These are phyloP conservation scores for Urechis unicinctus DNA, from an alignment of 2,888 invertebrate genomes.

Conservation along the genomic window DNA sequence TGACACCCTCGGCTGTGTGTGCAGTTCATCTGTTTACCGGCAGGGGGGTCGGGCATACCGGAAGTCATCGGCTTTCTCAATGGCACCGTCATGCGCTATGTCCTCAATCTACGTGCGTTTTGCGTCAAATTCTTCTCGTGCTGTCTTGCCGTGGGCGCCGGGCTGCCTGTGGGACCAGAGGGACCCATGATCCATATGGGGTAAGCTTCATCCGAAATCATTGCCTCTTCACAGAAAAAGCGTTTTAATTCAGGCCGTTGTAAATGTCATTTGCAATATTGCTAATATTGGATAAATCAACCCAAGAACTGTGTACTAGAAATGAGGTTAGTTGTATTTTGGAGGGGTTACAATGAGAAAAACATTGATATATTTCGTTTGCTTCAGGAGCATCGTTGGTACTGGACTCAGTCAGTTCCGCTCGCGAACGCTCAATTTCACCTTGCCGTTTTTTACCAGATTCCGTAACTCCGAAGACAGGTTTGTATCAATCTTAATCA, in stretches of 20 bases:
- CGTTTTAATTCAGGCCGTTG: no score
- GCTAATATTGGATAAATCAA: no score
- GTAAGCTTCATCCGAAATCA: conserved; percentile 17
- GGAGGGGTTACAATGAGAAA: no score
- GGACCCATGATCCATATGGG: conserved; percentile 53
- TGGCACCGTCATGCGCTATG: conserved; percentile 23
- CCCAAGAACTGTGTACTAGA: no score
- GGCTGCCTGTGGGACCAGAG: conserved; percentile 52
- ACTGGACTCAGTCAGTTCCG: conserved; percentile 26
- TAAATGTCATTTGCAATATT: no score
- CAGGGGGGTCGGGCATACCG: conserved; percentile 23
- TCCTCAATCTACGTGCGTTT: conserved; percentile 21
- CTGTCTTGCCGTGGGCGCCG: conserved; percentile 48
- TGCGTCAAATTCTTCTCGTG: conserved; percentile 26
- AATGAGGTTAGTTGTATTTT: no score
- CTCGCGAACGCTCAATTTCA: conserved; percentile 21
- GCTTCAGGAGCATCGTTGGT: conserved; percentile 16
- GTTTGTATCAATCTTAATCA: conserved; percentile 9
- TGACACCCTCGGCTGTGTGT: no score
- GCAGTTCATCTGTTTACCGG: conserved; percentile 20
- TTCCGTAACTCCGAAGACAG: conserved; percentile 29
- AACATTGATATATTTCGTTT: background rate
- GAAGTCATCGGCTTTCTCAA: conserved; percentile 25
- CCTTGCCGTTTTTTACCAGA: conserved; percentile 23
- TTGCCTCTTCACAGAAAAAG: conserved; percentile 9